Evolutionary conservation across 1,140 invertebrate species (phyloP).

Genomic region (Sinella curviseta): DNA sequence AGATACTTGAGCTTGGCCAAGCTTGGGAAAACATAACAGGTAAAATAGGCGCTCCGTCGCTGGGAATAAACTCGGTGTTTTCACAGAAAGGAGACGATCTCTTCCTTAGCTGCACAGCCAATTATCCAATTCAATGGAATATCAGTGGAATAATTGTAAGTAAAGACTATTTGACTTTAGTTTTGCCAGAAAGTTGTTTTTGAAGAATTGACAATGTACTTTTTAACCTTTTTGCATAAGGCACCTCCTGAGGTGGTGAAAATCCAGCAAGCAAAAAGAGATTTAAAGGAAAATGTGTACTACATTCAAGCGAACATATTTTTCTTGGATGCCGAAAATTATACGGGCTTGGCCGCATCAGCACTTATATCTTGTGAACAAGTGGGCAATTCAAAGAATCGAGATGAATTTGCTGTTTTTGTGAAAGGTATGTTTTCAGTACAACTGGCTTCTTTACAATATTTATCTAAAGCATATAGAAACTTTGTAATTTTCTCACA

Average conservation of each 20-base stretch:
- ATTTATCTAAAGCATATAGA: too few species aligned
- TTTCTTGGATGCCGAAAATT: not conserved
- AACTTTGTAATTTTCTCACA: not conserved
- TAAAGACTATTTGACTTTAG: not conserved
- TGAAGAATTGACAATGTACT: not conserved
- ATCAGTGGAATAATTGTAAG: slow-evolving; percentile 19
- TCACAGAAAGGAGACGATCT: not conserved
- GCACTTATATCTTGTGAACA: slow-evolving; percentile 2
- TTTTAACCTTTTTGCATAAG: not conserved
- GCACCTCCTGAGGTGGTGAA: slow-evolving; percentile 8
- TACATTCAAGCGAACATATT: not conserved
- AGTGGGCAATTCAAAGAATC: not conserved
- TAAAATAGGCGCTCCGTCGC: not conserved
- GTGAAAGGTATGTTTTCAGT: not conserved
- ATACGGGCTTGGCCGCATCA: not conserved
- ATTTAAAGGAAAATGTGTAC: not conserved
- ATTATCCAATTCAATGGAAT: slow-evolving; percentile 22
- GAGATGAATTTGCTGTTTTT: not conserved
- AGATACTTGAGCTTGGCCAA: not conserved
- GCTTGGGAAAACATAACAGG: not conserved
- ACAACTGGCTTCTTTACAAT: too few species aligned
- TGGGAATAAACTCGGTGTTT: not conserved
- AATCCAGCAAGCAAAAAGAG: not conserved
- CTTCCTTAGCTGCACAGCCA: not conserved
- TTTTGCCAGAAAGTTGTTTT: too few species aligned